A percentile compares a stretch with the other conserved stretches of the same genome.
phyloP scores from a whole-genome alignment of 2,888 invertebrate genomes.

The Dermolepida albohirtum region DNA sequence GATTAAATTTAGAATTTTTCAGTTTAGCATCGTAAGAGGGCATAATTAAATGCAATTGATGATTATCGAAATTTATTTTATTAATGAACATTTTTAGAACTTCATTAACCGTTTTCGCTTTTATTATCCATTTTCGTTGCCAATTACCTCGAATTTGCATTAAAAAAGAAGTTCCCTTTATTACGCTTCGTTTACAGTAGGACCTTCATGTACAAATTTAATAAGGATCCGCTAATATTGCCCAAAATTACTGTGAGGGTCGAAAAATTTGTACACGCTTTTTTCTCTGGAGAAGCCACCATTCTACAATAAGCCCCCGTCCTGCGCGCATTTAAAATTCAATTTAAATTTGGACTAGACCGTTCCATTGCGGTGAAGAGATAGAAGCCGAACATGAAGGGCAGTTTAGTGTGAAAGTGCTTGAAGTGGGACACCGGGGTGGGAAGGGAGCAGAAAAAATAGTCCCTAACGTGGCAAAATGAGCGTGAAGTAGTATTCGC shows the following conservation, averaged over 20 bases:
- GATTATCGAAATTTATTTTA: conserved; percentile 8
- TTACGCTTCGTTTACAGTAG: conserved; percentile 20
- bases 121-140: conserved; percentile 10
- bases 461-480: conserved; percentile 10
- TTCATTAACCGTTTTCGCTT: not conserved
- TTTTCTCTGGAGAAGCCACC: not conserved
- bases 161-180: conserved; percentile 26
- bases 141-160: conserved; percentile 21
- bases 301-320: not conserved
- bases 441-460: conserved; percentile 9
- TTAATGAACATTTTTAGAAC: not conserved
- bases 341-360: conserved; percentile 18
- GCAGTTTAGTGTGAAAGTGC: too few relatives aligned
- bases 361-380: conserved; percentile 15
- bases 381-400: not conserved
- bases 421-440: not conserved
- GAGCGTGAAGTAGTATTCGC: conserved; percentile 14
- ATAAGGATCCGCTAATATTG: conserved; percentile 34
- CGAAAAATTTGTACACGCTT: conserved; percentile 3
- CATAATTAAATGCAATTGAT: too few relatives aligned
- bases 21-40: too few relatives aligned
- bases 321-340: conserved; percentile 23
- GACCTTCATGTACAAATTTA: conserved; percentile 20
- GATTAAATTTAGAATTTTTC: too few relatives aligned
- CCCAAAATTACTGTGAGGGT: conserved; percentile 17